Conservation (phyloP, 1,140 invertebrate species). For the Acromyrmex charruanus region DNA sequence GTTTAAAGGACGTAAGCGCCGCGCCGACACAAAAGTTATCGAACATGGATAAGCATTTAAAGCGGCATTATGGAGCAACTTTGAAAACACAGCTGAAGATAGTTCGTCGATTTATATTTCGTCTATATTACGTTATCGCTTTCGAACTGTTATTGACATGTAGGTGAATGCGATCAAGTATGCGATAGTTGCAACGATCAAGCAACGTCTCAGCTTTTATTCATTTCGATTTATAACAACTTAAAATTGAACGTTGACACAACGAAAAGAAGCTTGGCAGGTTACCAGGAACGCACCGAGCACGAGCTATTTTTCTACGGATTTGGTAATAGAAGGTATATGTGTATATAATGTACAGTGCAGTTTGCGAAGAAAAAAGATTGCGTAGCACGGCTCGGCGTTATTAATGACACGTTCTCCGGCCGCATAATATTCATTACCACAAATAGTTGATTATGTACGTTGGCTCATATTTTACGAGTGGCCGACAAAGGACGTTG, state of each 20-base stretch:
- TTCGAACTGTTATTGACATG: background rate
- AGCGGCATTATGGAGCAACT: slow-evolving; percentile 15
- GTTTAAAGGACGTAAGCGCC: slow-evolving; percentile 43
- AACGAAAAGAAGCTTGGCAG: background rate
- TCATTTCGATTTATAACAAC: background rate
- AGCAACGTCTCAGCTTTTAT: background rate
- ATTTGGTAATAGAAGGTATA: slow-evolving; percentile 60
- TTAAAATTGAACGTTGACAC: background rate
- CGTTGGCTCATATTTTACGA: slow-evolving; percentile 84
- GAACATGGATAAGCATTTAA: slow-evolving; percentile 38
- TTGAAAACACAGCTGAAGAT: background rate
- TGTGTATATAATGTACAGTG: slow-evolving; percentile 46
- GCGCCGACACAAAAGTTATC: slow-evolving; percentile 35
- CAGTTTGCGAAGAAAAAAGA: slow-evolving; percentile 70
- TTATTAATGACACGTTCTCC: slow-evolving; percentile 85
- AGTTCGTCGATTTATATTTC: background rate
- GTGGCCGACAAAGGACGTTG: slow-evolving; percentile 84
- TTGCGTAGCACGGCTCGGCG: slow-evolving; percentile 77
- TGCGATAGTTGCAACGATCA: background rate
- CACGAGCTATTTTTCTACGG: slow-evolving; percentile 36
- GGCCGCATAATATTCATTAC: slow-evolving; percentile 86
- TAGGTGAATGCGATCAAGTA: no score
- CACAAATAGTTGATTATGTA: slow-evolving; percentile 86
- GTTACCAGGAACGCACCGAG: slow-evolving; percentile 22
- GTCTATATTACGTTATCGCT: background rate